Base-by-base conservation (phyloP, 2,113 vertebrate genomes). In the Paedocypris sp. region DNA sequence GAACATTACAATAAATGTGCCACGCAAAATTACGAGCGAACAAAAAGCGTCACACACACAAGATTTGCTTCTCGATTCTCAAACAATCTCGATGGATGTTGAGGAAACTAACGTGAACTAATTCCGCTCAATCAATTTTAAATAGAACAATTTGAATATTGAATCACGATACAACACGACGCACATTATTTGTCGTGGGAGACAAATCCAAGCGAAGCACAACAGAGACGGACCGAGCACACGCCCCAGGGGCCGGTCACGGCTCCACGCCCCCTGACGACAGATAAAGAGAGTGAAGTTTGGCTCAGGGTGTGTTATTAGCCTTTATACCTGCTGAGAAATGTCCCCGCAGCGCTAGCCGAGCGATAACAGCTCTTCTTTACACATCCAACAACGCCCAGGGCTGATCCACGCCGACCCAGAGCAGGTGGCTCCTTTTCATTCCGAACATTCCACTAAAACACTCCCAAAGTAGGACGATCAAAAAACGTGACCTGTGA, bases 381-480 rank as follows among this genome's bases (percentile, higher is more conserved):
- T n/a, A 12, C 6, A 5, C 22, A 7, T 51, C 6, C 31, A 6
- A 28, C 23, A 18, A 22, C 3, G 6, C 53, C 53, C 23, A 16
- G 9, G 52, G 23, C 51, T 39, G 12, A 6, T 9, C 26, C 38
- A 36, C 23, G 12, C 39, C 45, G 19, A 41, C n/a, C 42, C 23
- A 49, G 45, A 45, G n/a, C 43, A 62, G 51, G 23, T 66, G 68
- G 13, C 22, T 38, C 39, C 47, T 33, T 57, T 57, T 20, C 45
- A 66, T 62, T 66, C 45, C 50, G 4, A 1, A 61, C 43, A 66
- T 66, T 50, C 57, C 48, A 46, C 15, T 32, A n/a, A 39, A 6
- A 19, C 32, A 33, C 20, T 29, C 8, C n/a, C 8, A 10, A 26
- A 36, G 31, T 52, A 15, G 20, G 32, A 36, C 12, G n/a, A n/a